Evolutionary conservation across 2,888 invertebrate species (phyloP).

Genomic region (Daptonema setosum): DNA sequence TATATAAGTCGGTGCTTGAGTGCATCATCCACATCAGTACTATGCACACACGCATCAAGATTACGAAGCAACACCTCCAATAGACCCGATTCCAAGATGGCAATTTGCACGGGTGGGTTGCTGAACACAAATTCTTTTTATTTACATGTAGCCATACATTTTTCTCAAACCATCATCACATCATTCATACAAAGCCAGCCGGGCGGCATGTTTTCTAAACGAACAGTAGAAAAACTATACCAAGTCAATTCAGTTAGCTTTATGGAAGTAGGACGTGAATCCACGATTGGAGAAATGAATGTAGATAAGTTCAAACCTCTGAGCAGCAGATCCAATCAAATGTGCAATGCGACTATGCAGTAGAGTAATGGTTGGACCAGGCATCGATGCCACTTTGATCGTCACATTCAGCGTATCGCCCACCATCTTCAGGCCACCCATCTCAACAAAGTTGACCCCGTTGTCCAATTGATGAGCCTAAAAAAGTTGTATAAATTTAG

Average conservation of each 20-base stretch:
- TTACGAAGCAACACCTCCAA: slow-evolving; percentile 40
- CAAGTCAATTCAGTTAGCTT: too few species aligned
- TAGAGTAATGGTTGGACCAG: too few species aligned
- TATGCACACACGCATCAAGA: background rate
- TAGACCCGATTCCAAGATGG: slow-evolving; percentile 44
- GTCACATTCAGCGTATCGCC: slow-evolving; percentile 42
- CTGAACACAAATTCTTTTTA: slow-evolving; percentile 25
- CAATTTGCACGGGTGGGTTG: slow-evolving; percentile 49
- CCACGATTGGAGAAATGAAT: too few species aligned
- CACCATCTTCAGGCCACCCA: slow-evolving; percentile 35
- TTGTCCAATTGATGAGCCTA: too few species aligned
- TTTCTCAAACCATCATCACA: background rate
- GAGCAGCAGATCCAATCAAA: slow-evolving; percentile 6
- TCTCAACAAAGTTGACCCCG: slow-evolving; percentile 41
- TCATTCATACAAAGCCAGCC: too few species aligned
- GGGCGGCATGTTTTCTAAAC: too few species aligned
- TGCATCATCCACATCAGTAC: slow-evolving; percentile 32
- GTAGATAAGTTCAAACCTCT: too few species aligned
- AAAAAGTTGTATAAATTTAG: too few species aligned
- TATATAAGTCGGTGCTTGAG: slow-evolving; percentile 33
- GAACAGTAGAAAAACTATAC: too few species aligned
- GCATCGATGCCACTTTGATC: background rate
- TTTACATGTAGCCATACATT: background rate
- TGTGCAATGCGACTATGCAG: background rate
- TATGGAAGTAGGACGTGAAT: too few species aligned